Base-by-base conservation (phyloP, 2,888 invertebrate species). In the Entomobrya proxima region DNA sequence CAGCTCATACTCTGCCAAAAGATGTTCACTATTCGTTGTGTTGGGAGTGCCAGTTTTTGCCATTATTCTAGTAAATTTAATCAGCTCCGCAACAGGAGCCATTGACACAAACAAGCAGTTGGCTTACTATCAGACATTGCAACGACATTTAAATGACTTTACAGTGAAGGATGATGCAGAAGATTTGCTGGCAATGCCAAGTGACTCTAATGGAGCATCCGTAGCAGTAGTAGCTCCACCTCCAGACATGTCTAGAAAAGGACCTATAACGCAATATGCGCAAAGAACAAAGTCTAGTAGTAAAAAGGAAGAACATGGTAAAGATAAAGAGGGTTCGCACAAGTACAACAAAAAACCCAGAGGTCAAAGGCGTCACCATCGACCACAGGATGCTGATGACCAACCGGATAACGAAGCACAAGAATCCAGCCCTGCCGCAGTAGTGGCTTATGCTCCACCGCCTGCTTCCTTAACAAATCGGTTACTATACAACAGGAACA, bases 101-200 rank as follows among this genome's bases (percentile, higher is more conserved):
- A 76, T 35, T 15, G 55, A 40, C 1, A 18, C 27, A 18, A 52
- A 5, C 6, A 21, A 74, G 21, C 47, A 72, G 18, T 35, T 47
- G 0, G 52, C 6, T 4, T 74, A 74, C n/a, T 74, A 74, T 15
- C 74, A 74, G 35, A 76, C 37, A 0, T 40, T 77, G 18, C 13
- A n/a, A 4, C 52, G 69, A 5, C 83, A 84, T 35, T 58, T 84
- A 27, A 55, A 78, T 30, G 77, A 52, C 9, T 85, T 85, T 21
- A 85, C 84, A 7, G 72, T 85, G 5, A 85, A 85, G 61, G 78
- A 85, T 78, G 84, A 85, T 30, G n/a, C 47, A 0, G 35, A 78
- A 32, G 84, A 85, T 61, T 78, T 85, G 55, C 50, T 85, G 6
- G 84, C 84, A 27, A 18, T 85, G 32, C 78, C 84, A 1, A 84